Evolutionary conservation across 30 jellyfish, hydroid and myxozoan genomes (phyloP).

Genomic region (Nemopilema nomurai): DNA sequence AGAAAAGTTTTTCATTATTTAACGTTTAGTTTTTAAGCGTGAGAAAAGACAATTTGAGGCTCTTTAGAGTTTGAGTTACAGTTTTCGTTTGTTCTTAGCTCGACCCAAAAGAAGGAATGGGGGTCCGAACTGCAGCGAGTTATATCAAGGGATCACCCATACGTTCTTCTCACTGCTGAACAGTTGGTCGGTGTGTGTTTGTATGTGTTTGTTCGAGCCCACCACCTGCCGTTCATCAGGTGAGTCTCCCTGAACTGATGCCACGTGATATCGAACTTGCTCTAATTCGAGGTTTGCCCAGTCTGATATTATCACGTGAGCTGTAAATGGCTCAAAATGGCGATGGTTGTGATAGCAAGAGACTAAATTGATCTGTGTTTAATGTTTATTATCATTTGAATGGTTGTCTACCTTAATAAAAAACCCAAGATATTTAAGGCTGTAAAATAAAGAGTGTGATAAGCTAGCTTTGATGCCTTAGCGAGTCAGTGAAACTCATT

Average conservation of each 20-base stretch:
- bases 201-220: slow-evolving; percentile 86
- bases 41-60: no score
- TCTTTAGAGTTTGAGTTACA: background rate
- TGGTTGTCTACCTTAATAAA: no score
- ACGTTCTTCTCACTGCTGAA: slow-evolving; percentile 86
- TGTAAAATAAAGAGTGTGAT: no score
- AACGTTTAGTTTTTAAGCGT: no score
- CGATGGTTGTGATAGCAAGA: no score
- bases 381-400: no score
- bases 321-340: no score
- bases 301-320: background rate
- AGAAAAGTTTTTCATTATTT: no score
- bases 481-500: no score
- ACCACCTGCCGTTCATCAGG: slow-evolving; percentile 96
- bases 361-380: no score
- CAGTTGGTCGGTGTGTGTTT: slow-evolving; percentile 99
- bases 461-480: no score
- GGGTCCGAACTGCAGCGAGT: slow-evolving; percentile 87
- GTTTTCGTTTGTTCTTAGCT: slow-evolving; percentile 52
- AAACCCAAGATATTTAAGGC: no score
- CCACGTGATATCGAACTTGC: background rate
- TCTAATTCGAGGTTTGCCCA: background rate
- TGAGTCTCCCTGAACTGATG: slow-evolving; percentile 4
- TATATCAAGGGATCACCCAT: slow-evolving; percentile 94
- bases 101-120: slow-evolving; percentile 97